Conservation (phyloP, 2,888 invertebrate genomes). For the Oscheius sp. region DNA sequence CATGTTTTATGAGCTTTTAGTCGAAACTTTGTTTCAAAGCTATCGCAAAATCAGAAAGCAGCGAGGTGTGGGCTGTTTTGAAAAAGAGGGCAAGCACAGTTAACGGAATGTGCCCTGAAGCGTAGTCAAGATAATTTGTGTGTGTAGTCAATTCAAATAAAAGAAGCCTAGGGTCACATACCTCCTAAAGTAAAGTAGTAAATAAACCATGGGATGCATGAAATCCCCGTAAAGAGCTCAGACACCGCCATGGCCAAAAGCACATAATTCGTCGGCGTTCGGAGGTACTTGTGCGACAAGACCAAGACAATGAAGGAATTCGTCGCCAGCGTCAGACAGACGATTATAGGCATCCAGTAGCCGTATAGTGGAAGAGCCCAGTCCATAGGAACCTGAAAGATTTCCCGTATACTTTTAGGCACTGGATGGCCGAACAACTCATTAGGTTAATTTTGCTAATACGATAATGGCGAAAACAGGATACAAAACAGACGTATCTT, state of each 20-base stretch:
- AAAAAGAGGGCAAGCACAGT: too few species aligned
- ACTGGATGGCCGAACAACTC: too few species aligned
- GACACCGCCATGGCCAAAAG: slow-evolving; percentile 71
- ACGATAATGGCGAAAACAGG: too few species aligned
- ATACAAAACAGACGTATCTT: too few species aligned
- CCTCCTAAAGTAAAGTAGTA: slow-evolving; percentile 72
- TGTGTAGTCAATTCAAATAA: background rate
- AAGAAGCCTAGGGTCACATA: slow-evolving; percentile 22
- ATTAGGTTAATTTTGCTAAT: too few species aligned
- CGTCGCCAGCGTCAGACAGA: slow-evolving; percentile 65
- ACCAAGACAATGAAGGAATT: slow-evolving; percentile 71
- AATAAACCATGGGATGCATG: slow-evolving; percentile 71
- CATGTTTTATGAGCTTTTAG: too few species aligned
- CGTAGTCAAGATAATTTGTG: too few species aligned
- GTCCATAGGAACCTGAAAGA: slow-evolving; percentile 63
- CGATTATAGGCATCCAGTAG: slow-evolving; percentile 70
- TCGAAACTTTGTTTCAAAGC: too few species aligned
- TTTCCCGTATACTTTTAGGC: too few species aligned
- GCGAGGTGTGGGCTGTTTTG: too few species aligned
- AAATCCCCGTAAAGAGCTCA: slow-evolving; percentile 67
- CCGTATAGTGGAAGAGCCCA: slow-evolving; percentile 71
- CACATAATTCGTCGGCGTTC: slow-evolving; percentile 71
- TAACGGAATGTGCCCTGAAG: too few species aligned
- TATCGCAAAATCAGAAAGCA: too few species aligned
- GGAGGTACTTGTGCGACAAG: slow-evolving; percentile 65